Evolutionary conservation across 2,888 invertebrate species (phyloP).

Genomic region (Lampropteryx suffumata): DNA sequence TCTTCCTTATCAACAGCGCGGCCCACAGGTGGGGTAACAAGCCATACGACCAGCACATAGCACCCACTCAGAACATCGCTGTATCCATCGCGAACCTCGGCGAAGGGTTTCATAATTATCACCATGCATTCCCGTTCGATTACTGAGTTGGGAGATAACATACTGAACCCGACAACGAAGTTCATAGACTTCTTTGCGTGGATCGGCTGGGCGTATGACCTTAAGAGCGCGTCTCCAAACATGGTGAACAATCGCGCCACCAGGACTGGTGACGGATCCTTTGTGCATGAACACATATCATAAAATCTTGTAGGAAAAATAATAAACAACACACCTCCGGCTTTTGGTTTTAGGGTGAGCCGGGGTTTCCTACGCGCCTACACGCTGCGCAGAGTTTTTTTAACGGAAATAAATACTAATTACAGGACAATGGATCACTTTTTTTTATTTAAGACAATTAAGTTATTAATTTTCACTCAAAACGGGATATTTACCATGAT

Average conservation of each 20-base stretch:
- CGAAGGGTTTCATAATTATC: slow-evolving; percentile 50
- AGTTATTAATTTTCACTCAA: no score
- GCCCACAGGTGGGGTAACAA: slow-evolving; percentile 78
- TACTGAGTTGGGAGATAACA: slow-evolving; percentile 53
- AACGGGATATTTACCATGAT: no score
- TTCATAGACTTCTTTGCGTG: slow-evolving; percentile 56
- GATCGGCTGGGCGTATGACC: slow-evolving; percentile 58
- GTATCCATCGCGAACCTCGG: slow-evolving; percentile 32
- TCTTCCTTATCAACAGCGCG: slow-evolving; percentile 84
- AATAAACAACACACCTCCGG: no score
- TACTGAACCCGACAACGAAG: slow-evolving; percentile 61
- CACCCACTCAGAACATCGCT: slow-evolving; percentile 30
- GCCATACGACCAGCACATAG: slow-evolving; percentile 60
- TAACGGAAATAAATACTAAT: no score
- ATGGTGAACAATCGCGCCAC: slow-evolving; percentile 3
- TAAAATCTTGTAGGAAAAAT: no score
- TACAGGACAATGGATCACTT: no score
- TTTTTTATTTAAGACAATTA: no score
- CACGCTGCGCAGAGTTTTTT: no score
- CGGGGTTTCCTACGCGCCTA: no score
- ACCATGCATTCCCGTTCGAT: slow-evolving; percentile 48
- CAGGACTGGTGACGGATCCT: slow-evolving; percentile 11
- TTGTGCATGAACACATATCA: no score
- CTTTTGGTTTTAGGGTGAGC: no score
- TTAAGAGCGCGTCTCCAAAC: slow-evolving; percentile 8